phyloP scores from a whole-genome alignment of 2,113 vertebrate species.

The Ardeotis arabs region DNA sequence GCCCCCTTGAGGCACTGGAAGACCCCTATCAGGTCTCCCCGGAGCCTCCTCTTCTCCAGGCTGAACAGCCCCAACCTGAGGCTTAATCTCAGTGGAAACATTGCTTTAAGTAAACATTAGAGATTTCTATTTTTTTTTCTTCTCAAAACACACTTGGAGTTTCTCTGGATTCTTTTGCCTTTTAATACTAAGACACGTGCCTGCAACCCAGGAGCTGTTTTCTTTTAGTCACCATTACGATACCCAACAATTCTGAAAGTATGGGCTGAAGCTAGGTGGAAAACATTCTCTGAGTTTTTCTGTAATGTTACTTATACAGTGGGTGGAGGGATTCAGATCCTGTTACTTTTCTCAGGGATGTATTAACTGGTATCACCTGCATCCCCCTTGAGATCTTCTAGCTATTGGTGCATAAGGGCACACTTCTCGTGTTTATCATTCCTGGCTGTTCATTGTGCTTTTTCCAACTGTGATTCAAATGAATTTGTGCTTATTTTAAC shows the following conservation, averaged over 20 bases:
- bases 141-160: neutral
- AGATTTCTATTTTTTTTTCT: neutral
- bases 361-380: neutral
- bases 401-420: neutral
- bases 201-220: neutral
- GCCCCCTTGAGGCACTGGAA: too few species aligned
- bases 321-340: neutral
- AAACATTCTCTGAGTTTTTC: neutral
- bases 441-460: neutral
- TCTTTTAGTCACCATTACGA: neutral
- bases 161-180: neutral
- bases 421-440: neutral
- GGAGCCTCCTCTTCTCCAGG: too few species aligned
- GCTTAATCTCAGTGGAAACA: conserved; percentile 18
- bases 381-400: neutral
- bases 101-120: neutral
- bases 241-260: neutral
- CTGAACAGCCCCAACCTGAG: neutral
- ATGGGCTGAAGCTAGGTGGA: neutral
- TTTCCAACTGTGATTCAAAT: neutral
- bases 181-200: neutral
- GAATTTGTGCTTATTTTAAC: neutral
- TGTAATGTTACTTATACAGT: neutral
- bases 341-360: neutral
- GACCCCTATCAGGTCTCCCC: too few species aligned